phyloP scores from a whole-genome alignment of 2,888 invertebrate species.

The Dasypolia templi region DNA sequence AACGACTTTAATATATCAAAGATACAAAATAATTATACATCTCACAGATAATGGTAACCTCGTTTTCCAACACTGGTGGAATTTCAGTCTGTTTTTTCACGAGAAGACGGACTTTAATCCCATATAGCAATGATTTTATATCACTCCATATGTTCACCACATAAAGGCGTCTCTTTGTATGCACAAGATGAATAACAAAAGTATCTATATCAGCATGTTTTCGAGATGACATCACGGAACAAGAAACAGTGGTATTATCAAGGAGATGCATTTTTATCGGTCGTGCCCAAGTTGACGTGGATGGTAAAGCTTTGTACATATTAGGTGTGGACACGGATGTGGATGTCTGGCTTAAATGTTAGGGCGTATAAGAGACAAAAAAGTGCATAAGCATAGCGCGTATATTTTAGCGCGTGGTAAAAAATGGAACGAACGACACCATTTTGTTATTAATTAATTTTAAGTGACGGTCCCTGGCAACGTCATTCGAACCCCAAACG shows the following conservation, averaged over 20 bases:
- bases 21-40: not conserved
- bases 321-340: constrained; percentile 24
- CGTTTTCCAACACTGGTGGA: no score
- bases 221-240: constrained; percentile 49
- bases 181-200: not conserved
- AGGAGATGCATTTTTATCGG: constrained; percentile 62
- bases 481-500: not conserved
- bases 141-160: not conserved
- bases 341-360: not conserved
- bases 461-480: not conserved
- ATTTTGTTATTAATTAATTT: not conserved
- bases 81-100: not conserved
- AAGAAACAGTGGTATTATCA: constrained; percentile 47
- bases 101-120: not conserved
- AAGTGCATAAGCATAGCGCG: not conserved
- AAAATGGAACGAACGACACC: not conserved
- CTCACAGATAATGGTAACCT: not conserved
- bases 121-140: not conserved
- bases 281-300: not conserved
- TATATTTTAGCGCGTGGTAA: not conserved
- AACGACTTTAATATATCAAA: not conserved
- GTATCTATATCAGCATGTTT: constrained; percentile 25
- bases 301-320: constrained; percentile 19
- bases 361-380: constrained; percentile 5
- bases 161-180: not conserved